Evolutionary conservation across 2,113 vertebrate species (phyloP).

Genomic region (Corythaixoides concolor): DNA sequence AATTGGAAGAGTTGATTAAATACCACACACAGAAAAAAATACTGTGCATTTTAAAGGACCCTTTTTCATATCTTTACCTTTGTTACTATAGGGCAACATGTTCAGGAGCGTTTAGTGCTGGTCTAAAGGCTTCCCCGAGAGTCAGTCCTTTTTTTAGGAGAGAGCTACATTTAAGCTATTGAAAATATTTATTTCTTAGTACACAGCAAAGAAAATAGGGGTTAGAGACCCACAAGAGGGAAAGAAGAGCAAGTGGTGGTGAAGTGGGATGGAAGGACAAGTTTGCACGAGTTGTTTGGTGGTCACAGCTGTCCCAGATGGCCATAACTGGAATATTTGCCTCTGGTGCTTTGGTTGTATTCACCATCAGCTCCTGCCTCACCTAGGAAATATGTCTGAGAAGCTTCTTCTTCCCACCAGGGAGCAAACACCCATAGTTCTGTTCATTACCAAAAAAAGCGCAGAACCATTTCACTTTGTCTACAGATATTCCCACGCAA

Average conservation of each 20-base stretch:
- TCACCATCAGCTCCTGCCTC: neutral
- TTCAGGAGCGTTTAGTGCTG: neutral
- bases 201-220: neutral
- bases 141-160: neutral
- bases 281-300: neutral
- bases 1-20: neutral
- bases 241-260: neutral
- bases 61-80: neutral
- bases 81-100: neutral
- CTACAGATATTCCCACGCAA: slow-evolving; percentile 31
- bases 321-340: neutral
- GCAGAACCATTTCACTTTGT: neutral
- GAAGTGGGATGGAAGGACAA: neutral
- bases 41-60: neutral
- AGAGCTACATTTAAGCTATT: neutral
- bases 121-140: neutral
- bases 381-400: slow-evolving; percentile 16
- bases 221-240: neutral
- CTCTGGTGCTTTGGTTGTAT: neutral
- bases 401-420: slow-evolving; percentile 33
- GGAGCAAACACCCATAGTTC: neutral
- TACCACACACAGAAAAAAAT: neutral
- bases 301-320: neutral
- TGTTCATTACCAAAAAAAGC: slow-evolving; percentile 14
- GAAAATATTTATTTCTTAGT: neutral